phyloP scores from a whole-genome alignment of 2,113 vertebrate species.

The Tachysurus vachellii region DNA sequence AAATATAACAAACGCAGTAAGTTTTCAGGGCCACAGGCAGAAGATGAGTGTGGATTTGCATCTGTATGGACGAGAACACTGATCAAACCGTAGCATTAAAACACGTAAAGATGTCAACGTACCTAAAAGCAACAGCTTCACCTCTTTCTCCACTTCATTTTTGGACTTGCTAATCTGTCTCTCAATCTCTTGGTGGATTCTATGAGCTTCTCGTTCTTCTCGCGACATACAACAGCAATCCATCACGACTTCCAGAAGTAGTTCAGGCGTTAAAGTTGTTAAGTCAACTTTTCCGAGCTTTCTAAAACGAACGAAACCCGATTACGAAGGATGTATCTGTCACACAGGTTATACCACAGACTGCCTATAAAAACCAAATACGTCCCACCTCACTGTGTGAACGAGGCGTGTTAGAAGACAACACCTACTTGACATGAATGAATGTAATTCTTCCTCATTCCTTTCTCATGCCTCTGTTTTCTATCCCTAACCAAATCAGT shows the following conservation, averaged over 20 bases:
- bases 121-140: constrained; percentile 85
- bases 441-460: constrained; percentile 6
- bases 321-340: not conserved
- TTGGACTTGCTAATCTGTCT: constrained; percentile 76
- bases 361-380: not conserved
- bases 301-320: not conserved
- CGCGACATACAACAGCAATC: constrained; percentile 75
- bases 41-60: constrained; percentile 24
- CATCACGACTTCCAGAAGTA: constrained; percentile 59
- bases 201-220: constrained; percentile 71
- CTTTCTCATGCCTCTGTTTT: not conserved
- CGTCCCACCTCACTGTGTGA: not conserved
- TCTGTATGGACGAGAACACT: constrained; percentile 10
- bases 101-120: constrained; percentile 61
- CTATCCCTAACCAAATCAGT: not conserved
- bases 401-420: not conserved
- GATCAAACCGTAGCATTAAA: not conserved
- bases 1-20: not conserved
- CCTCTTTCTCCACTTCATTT: constrained; percentile 63
- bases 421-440: not conserved
- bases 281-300: too few species aligned
- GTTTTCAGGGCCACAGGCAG: not conserved
- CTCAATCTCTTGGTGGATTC: constrained; percentile 81
- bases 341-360: constrained; percentile 17
- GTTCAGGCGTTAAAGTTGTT: not conserved